Evolutionary conservation across 2,113 vertebrate species (phyloP).

Genomic region (Cathartes aura): DNA sequence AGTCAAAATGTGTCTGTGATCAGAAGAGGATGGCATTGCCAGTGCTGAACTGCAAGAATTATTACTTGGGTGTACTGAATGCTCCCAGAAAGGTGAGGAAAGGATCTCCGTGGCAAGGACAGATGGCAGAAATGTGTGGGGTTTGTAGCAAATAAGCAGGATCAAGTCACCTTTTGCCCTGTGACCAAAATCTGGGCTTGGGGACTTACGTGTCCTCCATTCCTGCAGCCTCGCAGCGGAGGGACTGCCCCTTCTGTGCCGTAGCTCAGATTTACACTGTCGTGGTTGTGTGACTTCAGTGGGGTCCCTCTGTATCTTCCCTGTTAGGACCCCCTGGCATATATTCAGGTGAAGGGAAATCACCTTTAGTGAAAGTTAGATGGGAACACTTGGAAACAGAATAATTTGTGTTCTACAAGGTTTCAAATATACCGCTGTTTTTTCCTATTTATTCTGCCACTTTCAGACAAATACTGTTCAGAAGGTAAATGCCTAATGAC

Average conservation of each 20-base stretch:
- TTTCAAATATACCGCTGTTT: not conserved
- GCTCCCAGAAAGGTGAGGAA: not conserved
- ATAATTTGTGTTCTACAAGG: not conserved
- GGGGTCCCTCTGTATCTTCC: not conserved
- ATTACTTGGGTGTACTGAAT: not conserved
- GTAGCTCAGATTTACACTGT: rapidly evolving
- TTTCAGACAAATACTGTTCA: not conserved
- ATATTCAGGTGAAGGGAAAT: not conserved
- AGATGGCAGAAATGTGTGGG: not conserved
- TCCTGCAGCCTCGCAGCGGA: not conserved
- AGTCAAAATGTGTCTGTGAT: not conserved
- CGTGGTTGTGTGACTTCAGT: rapidly evolving
- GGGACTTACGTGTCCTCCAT: rapidly evolving
- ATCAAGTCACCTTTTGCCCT: not conserved
- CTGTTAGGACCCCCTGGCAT: not conserved
- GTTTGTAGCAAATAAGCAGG: not conserved
- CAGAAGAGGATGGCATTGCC: not conserved
- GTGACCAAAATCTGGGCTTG: not conserved
- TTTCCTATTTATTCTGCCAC: not conserved
- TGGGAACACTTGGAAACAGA: not conserved
- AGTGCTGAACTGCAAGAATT: not conserved
- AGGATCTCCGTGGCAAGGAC: not conserved
- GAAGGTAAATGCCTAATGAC: not conserved
- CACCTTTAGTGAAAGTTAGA: not conserved
- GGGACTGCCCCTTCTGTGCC: too few relatives aligned